phyloP scores from a whole-genome alignment of 2,113 vertebrate genomes.

The Cyanoderma ruficeps region DNA sequence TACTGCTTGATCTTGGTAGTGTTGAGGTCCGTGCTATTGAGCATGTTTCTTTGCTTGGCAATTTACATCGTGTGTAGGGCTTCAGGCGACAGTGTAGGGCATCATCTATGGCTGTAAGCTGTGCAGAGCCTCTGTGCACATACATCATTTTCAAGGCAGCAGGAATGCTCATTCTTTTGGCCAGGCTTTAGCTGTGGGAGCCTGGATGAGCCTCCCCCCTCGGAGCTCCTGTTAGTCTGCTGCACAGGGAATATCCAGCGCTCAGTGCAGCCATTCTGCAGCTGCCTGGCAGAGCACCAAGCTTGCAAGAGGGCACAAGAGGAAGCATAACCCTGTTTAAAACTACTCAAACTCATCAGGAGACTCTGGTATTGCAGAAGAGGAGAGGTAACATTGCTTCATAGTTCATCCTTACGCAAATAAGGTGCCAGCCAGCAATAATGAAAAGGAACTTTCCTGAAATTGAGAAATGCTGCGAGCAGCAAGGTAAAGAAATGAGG shows the following conservation, averaged over 20 bases:
- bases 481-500: background rate
- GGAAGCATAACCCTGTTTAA: background rate
- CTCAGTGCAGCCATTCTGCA: background rate
- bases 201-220: background rate
- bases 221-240: background rate
- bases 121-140: background rate
- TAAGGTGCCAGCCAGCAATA: background rate
- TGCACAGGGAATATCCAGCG: background rate
- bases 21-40: background rate
- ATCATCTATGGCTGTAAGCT: background rate
- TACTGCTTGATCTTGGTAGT: background rate
- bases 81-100: background rate
- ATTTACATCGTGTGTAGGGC: background rate
- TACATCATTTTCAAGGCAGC: constrained; percentile 18
- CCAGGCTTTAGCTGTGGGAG: background rate
- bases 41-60: background rate
- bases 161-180: background rate
- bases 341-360: background rate
- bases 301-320: background rate
- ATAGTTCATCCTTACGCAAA: background rate
- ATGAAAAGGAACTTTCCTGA: background rate
- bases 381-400: background rate
- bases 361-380: background rate
- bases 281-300: constrained; percentile 17
- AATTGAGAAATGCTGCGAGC: background rate